Base-by-base conservation (phyloP, 1,140 invertebrate species). In the Zaprionus vittiger region DNA sequence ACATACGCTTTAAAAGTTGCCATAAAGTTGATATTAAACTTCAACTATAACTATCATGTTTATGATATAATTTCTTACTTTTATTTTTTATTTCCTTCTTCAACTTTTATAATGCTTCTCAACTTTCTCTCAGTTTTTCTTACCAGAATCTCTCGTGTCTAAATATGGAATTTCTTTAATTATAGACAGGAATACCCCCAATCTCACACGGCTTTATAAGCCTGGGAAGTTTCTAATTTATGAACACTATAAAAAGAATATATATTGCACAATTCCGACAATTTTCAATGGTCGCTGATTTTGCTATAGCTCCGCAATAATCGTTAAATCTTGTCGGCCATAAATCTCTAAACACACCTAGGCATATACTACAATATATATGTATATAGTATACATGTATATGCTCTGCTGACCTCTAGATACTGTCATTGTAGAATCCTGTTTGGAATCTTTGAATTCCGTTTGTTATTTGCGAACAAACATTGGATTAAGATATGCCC, bases 1-100 rank as follows among this genome's bases (percentile, higher is more conserved):
- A 17, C 38, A 83, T 83, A 70, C 84, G 31, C 84, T 86, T 63
- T 49, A 54, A 34, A 64, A 44, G n/a, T 41, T 2, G 47, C 1
- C 17, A 54, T 37, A n/a, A 55, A 41, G 2, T 28, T 44, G 17
- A 9, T 6, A 15, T n/a, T 41, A 62, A 37, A 15, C n/a, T 11
- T 14, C 7, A 44, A 44, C 38, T 49, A 3, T 20, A 20, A 49
- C 28, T 31, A 9, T 11, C 0, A 49, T 17, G 17, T 20, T 49
- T 49, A 7, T 49, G 7, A 20, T 20, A 9, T 49, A 20, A 11
- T 49, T 49, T 4, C 47, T 49, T 22, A 11, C 7, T 20, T 20
- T n/a, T 11, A 20, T 22, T 15, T 41, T 41, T 41, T 11, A 20
- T 3, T 22, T 20, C 17, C 11, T 49, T 22, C 3, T 20, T 1